Base-by-base conservation (phyloP, 2,888 invertebrate species). In the Caenorhabditis macrosperma region DNA sequence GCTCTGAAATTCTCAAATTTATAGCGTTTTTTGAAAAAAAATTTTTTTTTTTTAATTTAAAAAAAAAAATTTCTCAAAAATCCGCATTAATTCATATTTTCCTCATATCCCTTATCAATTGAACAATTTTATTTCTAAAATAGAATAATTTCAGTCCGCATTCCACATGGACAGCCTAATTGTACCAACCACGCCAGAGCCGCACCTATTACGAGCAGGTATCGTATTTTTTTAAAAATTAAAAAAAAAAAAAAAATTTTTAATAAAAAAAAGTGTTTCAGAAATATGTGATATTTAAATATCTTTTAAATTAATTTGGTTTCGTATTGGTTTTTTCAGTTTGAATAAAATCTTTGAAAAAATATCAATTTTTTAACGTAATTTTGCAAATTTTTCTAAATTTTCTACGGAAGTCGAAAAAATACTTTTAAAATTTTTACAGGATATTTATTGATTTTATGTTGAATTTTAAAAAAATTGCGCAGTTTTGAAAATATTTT, bases 151-250 rank as follows among this genome's bases (percentile, higher is more conserved):
- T 30, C 67, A 75, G 75, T 76, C 74, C 57, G 64, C 64, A 57
- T 74, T 63, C 68, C 77, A 77, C 67, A 77, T 77, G 77, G 77
- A 77, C 69, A 77, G 77, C 69, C 77, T 77, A n/a, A 69, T 69
- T 59, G 77, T 69, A 30, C 76, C 76, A 30, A 69, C 77, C 50
- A 67, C 77, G 48, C 77, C 77, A 38, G 63, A 68, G 44, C 63
- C 68, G 59, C 67, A 69, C 41, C 50, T 59, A 3, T n/a, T 69
- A 12, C 38, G 61, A 33, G 35, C 55, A 17, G 76, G 76, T 68
- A 50, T n/a, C 30, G 0, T 15, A 12, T n/a, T 30, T 1, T 24
- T 41, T 64, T 52, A 24, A 17, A 22, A 15, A 20, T 24, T 35
- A 15, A 22, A 48, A 30, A 48, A 28, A 28, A 60, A 44, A 46